phyloP scores from a whole-genome alignment of 2,797 vertebrate species.

The Catamblyrhynchus diadema region DNA sequence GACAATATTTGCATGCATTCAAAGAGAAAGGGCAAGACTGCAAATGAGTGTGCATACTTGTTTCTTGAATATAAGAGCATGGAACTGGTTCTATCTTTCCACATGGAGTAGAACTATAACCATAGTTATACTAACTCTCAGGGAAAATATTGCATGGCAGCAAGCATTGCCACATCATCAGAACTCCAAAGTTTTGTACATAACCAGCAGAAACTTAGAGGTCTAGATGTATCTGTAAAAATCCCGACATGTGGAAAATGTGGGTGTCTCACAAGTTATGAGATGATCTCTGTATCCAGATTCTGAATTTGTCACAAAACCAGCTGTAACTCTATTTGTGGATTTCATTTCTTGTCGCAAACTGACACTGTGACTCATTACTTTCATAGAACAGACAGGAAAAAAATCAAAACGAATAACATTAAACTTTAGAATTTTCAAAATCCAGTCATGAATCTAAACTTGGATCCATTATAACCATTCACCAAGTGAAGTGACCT shows the following conservation, averaged over 20 bases:
- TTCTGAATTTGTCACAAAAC: neutral
- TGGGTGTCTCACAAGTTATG: neutral
- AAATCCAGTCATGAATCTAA: neutral
- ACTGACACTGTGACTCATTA: neutral
- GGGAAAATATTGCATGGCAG: neutral
- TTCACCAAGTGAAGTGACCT: neutral
- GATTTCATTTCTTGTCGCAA: neutral
- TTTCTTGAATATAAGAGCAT: neutral
- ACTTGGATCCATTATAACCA: neutral
- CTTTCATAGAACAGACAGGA: neutral
- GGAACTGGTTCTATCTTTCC: neutral
- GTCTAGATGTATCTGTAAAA: neutral
- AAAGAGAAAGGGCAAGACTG: neutral
- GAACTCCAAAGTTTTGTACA: neutral
- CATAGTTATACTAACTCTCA: neutral
- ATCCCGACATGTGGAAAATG: neutral
- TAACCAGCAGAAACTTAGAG: neutral
- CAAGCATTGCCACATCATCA: neutral
- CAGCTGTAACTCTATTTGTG: neutral
- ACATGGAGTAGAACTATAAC: neutral
- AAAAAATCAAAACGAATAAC: neutral
- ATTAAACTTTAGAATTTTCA: neutral
- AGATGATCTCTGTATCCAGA: neutral
- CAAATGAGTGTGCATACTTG: neutral
- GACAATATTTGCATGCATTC: neutral